Conservation (phyloP, 1,140 invertebrate genomes). For the Drosophila nasuta region DNA sequence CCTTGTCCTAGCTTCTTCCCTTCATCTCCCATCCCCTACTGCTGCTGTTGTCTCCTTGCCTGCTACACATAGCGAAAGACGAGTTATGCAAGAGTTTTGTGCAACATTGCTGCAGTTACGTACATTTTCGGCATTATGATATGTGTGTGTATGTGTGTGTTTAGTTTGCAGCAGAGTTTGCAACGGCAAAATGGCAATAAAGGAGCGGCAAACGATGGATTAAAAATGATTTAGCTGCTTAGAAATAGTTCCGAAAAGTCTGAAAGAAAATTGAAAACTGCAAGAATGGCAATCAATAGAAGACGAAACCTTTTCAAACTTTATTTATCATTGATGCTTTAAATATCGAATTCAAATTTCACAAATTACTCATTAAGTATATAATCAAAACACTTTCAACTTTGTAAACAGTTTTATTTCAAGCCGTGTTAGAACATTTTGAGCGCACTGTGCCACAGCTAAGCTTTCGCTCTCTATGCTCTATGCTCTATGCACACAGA, state of each 20-base stretch:
- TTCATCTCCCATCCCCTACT: not conserved
- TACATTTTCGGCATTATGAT: constrained; percentile 43
- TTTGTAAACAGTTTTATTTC: not conserved
- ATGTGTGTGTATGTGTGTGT: constrained; percentile 43
- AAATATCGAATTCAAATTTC: not conserved
- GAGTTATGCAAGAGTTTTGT: constrained; percentile 73
- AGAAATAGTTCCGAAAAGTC: not conserved
- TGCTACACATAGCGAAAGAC: constrained; percentile 56
- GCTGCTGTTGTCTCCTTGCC: constrained; percentile 20
- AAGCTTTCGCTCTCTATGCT: constrained; percentile 26
- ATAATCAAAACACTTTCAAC: not conserved
- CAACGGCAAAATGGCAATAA: constrained; percentile 25
- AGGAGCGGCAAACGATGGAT: constrained; percentile 60
- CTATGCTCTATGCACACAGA: constrained; percentile 14
- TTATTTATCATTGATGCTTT: no score
- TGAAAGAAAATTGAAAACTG: not conserved
- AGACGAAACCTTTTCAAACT: no score
- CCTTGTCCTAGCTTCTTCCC: constrained; percentile 10
- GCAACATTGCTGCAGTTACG: constrained; percentile 40
- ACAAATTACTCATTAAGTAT: not conserved
- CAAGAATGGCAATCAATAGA: no score
- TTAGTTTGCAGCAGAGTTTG: constrained; percentile 27
- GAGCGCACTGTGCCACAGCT: constrained; percentile 14
- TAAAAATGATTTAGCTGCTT: constrained; percentile 69
- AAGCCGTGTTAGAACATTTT: constrained; percentile 12